Evolutionary conservation across 2,888 invertebrate species (phyloP), one percentile per base, ranked within the genome.

Genomic region (Dasypogon diadema): DNA sequence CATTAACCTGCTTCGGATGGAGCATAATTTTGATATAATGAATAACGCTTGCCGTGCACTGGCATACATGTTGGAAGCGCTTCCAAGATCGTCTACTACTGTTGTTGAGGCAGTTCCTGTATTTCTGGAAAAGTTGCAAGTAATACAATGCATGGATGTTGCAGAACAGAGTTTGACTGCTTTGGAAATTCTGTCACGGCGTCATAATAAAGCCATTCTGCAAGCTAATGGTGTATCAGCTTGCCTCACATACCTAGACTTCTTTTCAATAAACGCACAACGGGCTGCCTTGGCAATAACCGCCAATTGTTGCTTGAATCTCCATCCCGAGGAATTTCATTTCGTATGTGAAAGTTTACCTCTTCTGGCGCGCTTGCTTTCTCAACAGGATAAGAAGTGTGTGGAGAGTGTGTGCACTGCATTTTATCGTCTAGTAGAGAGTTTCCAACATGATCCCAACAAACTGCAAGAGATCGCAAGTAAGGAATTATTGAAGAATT

Each of bases 1-100:
- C 42, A 95, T 98, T 79, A 93, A 91, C 81, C 87, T 99, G 76
- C 90, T 99, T 21, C 93, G 96, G 70, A 97, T 98, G 90, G 99
- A 99, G 84, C 97, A 99, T 85, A 99, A 99, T 88, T 99, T 99
- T 88, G 99, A 99, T 87, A 97, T 99, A 90, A 99, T 99, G 99
- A 97, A 98, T 85, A 97, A 99, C 86, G 98, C 99, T 0, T 98
- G 98, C 83, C 93, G 99, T 51, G 99, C 99, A 0, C 89, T 99
- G 46, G 98, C 98, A 0, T 99, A 99, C 87, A 98, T 99, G 98
- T 93, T 99, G 91, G 99, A 99, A 87, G 98, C 99, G 0, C 85
- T 99, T 80, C 99, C 99, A 0, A 91, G 99, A 76, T 98, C 98
- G 42, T 97, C 98, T 63, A 93, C 95, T 21, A 95, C 98, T 1